phyloP scores from a whole-genome alignment of 2,888 invertebrate species.

The Hermaeophaga mercurialis region DNA sequence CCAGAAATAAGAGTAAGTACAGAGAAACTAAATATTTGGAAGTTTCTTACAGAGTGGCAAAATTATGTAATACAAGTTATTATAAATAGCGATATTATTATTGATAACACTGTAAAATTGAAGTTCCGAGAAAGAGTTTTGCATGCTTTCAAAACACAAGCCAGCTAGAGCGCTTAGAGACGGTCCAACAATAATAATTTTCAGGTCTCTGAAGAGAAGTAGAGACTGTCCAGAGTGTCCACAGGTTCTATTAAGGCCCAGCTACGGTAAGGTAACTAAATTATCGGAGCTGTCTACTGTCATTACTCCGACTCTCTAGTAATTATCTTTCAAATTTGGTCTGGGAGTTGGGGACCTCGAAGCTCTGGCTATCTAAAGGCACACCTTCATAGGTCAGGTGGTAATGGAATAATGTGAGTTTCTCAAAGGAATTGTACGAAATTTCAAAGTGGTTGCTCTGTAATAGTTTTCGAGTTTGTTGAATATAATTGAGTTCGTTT shows the following conservation, averaged over 20 bases:
- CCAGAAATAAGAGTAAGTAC: too few species aligned
- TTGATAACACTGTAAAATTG: too few species aligned
- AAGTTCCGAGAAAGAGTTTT: too few species aligned
- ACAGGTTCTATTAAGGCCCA: conserved; percentile 47
- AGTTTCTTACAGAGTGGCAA: too few species aligned
- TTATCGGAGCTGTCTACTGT: conserved; percentile 54
- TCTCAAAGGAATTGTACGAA: conserved; percentile 29
- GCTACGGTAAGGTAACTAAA: conserved; percentile 52
- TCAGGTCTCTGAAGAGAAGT: conserved; percentile 21
- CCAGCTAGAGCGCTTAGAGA: background rate
- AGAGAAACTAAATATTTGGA: too few species aligned
- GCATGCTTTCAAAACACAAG: too few species aligned
- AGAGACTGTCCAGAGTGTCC: conserved; percentile 26
- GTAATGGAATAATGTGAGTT: conserved; percentile 36
- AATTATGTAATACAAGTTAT: too few species aligned
- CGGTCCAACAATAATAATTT: conserved; percentile 25
- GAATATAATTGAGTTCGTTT: background rate
- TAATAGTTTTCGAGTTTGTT: conserved; percentile 19
- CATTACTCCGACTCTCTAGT: conserved; percentile 53
- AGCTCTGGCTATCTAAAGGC: conserved; percentile 35
- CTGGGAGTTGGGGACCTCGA: conserved; percentile 53
- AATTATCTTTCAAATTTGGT: conserved; percentile 58
- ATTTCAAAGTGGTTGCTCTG: conserved; percentile 29
- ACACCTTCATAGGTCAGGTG: conserved; percentile 42
- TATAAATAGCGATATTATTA: too few species aligned